Conservation (phyloP, 2,888 invertebrate genomes). For the Drosophila neutralis region DNA sequence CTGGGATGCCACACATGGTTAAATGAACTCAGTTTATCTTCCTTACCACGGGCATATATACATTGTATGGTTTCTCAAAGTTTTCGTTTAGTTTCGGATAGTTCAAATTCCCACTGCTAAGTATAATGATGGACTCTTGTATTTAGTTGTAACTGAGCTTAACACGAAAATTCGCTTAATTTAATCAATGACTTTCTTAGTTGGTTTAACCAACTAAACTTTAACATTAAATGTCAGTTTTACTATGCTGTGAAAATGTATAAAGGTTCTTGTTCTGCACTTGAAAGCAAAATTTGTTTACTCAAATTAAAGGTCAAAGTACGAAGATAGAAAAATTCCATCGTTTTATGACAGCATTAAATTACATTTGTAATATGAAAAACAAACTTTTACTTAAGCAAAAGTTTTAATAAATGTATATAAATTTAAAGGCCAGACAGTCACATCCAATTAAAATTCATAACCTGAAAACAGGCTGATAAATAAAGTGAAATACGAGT, state of each 20-base stretch:
- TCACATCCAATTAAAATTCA: conserved; percentile 35
- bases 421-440: conserved; percentile 10
- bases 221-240: conserved; percentile 7
- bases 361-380: neutral
- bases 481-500: conserved; percentile 28
- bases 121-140: conserved; percentile 16
- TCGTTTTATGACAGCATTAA: neutral
- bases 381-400: conserved; percentile 12
- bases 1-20: neutral
- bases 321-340: neutral
- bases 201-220: conserved; percentile 1
- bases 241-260: neutral
- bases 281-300: neutral
- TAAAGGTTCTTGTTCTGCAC: neutral
- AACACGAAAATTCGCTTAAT: neutral
- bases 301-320: conserved; percentile 22
- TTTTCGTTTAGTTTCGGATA: neutral
- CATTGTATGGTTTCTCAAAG: neutral
- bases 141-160: neutral
- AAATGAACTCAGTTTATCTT: neutral
- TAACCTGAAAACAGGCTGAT: conserved; percentile 17
- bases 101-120: neutral
- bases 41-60: neutral
- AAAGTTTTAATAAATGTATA: conserved; percentile 8
- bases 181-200: neutral